A percentile compares a stretch with the other conserved stretches of the same genome.
Conservation (phyloP, 2,888 invertebrate genomes). For the Copidosoma aretas region DNA sequence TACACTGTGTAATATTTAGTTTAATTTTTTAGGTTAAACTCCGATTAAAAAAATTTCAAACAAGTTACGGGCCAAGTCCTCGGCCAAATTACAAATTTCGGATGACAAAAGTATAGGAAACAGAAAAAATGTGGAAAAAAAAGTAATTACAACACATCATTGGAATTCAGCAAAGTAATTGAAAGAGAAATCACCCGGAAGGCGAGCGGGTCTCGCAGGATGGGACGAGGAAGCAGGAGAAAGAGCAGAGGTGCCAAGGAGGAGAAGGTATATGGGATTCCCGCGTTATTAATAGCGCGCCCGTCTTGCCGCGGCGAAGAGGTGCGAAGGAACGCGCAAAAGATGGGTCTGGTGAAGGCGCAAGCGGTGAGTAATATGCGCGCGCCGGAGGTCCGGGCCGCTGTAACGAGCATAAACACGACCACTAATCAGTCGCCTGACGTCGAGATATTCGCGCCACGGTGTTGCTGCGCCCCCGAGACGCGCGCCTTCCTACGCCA, state of each 20-base stretch:
- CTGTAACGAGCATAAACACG: conserved; percentile 45
- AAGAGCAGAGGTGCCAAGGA: not conserved
- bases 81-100: not conserved
- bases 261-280: conserved; percentile 17
- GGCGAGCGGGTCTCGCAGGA: too few relatives aligned
- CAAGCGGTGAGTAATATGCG: conserved; percentile 24
- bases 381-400: not conserved
- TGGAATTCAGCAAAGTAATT: not conserved
- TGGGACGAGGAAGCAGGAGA: not conserved
- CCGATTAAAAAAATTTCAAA: too few relatives aligned
- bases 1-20: too few relatives aligned
- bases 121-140: not conserved
- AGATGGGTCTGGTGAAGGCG: not conserved
- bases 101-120: not conserved
- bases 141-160: not conserved
- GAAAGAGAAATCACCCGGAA: not conserved
- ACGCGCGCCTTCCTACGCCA: not conserved
- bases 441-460: conserved; percentile 21
- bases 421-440: conserved; percentile 42
- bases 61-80: too few relatives aligned
- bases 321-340: conserved; percentile 1
- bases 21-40: too few relatives aligned
- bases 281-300: conserved; percentile 29
- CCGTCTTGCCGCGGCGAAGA: not conserved
- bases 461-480: not conserved